Evolutionary conservation across 2,797 vertebrate species (phyloP).

Genomic region (Molossus alvarezi): DNA sequence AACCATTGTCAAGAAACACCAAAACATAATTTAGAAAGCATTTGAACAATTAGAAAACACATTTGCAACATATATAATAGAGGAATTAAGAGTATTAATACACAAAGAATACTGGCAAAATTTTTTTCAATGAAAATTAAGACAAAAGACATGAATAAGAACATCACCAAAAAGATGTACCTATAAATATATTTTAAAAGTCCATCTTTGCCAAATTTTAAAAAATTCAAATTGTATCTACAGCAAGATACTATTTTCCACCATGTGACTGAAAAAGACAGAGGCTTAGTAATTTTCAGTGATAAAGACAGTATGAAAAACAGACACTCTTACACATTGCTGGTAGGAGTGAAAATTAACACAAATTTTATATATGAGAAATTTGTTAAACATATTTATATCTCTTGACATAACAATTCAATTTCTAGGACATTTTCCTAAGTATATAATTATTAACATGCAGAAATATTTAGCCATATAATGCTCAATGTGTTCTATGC

Average conservation of each 20-base stretch:
- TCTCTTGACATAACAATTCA: neutral
- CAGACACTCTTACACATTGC: neutral
- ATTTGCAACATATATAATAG: neutral
- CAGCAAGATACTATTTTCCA: neutral
- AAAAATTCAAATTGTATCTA: neutral
- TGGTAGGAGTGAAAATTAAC: neutral
- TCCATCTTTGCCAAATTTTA: neutral
- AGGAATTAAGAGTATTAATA: neutral
- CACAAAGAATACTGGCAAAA: neutral
- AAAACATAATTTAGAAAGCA: neutral
- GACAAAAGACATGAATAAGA: neutral
- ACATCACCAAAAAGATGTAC: neutral
- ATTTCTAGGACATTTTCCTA: neutral
- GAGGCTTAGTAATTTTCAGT: neutral
- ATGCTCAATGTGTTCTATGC: neutral
- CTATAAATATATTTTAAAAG: conserved; percentile 21
- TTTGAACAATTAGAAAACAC: neutral
- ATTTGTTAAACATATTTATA: neutral
- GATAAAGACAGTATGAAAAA: neutral
- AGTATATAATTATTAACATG: neutral
- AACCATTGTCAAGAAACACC: neutral
- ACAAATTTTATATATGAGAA: neutral
- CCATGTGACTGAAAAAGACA: neutral
- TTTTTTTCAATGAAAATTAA: neutral
- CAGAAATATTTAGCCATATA: neutral